phyloP scores from a whole-genome alignment of 2,888 invertebrate species.

The Muschampia plurimacula region DNA sequence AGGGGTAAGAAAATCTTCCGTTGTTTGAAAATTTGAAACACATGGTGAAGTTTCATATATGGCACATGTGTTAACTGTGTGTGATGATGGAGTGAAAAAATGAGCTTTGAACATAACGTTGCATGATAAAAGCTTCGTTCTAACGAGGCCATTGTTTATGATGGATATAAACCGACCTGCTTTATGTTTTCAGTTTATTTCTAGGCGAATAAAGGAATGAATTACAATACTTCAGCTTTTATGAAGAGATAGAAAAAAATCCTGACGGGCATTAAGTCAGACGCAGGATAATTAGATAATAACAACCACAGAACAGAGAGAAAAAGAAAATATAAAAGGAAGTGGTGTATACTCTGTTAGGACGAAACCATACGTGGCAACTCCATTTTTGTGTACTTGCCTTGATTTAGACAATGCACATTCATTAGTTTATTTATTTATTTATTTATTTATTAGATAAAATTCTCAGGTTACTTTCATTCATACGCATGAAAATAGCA shows the following conservation, averaged over 20 bases:
- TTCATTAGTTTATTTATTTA: too few relatives aligned
- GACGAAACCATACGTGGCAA: too few relatives aligned
- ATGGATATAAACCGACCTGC: slow-evolving; percentile 34
- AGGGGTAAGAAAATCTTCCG: slow-evolving; percentile 11
- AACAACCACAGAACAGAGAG: not conserved
- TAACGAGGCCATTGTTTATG: slow-evolving; percentile 37
- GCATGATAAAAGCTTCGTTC: slow-evolving; percentile 35
- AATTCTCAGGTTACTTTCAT: too few relatives aligned
- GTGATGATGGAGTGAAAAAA: slow-evolving; percentile 35
- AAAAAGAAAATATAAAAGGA: too few relatives aligned
- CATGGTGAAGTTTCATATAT: slow-evolving; percentile 23
- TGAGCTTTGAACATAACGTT: slow-evolving; percentile 35
- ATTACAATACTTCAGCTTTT: slow-evolving; percentile 30
- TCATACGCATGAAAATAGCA: too few relatives aligned
- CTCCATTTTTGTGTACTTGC: too few relatives aligned
- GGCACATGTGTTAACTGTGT: slow-evolving; percentile 27
- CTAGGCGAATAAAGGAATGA: slow-evolving; percentile 32
- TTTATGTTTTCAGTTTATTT: slow-evolving; percentile 31
- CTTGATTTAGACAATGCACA: not conserved
- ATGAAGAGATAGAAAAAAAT: slow-evolving; percentile 13
- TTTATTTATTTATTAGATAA: too few relatives aligned
- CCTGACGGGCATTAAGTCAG: not conserved
- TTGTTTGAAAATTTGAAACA: slow-evolving; percentile 24
- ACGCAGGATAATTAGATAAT: not conserved
- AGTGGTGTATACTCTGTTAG: too few relatives aligned